Conservation (phyloP, 2,888 invertebrate genomes). For the Tetragonisca angustula region DNA sequence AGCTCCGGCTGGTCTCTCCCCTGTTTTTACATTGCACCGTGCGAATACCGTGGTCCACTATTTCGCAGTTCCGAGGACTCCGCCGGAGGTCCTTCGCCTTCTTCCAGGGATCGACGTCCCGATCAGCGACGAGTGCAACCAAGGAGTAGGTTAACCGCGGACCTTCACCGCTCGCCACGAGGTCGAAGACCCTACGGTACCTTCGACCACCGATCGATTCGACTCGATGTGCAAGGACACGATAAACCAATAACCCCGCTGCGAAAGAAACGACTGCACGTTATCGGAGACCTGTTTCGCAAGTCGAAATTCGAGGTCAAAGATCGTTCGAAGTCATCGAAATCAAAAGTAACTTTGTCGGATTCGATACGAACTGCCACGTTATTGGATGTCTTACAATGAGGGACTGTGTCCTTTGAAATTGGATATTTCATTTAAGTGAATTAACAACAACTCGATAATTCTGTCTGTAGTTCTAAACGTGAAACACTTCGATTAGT, state of each 20-base stretch:
- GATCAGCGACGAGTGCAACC: slow-evolving; percentile 78
- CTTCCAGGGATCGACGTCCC: slow-evolving; percentile 75
- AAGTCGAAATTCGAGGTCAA: too few relatives aligned
- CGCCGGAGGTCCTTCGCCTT: slow-evolving; percentile 72
- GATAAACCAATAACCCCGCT: background rate
- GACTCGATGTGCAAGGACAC: slow-evolving; percentile 10
- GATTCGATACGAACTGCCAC: too few relatives aligned
- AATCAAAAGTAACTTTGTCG: too few relatives aligned
- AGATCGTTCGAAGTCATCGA: too few relatives aligned
- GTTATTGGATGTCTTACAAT: too few relatives aligned
- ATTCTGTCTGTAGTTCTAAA: background rate
- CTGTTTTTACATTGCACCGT: slow-evolving; percentile 41
- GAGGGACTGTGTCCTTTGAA: too few relatives aligned
- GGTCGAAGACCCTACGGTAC: slow-evolving; percentile 73
- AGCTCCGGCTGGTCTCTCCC: slow-evolving; percentile 18
- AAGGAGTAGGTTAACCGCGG: slow-evolving; percentile 78
- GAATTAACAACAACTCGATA: too few relatives aligned
- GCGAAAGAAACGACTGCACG: background rate
- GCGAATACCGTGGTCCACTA: slow-evolving; percentile 63
- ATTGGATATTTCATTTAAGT: too few relatives aligned
- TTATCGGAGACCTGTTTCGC: background rate
- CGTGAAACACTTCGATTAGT: background rate
- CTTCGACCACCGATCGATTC: slow-evolving; percentile 55
- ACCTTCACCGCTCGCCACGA: slow-evolving; percentile 74
- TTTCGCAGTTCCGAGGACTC: slow-evolving; percentile 66